These are phyloP conservation scores for Hippocampus barbouri DNA, from an alignment of 2,113 vertebrate species.

Conservation along the genomic window DNA sequence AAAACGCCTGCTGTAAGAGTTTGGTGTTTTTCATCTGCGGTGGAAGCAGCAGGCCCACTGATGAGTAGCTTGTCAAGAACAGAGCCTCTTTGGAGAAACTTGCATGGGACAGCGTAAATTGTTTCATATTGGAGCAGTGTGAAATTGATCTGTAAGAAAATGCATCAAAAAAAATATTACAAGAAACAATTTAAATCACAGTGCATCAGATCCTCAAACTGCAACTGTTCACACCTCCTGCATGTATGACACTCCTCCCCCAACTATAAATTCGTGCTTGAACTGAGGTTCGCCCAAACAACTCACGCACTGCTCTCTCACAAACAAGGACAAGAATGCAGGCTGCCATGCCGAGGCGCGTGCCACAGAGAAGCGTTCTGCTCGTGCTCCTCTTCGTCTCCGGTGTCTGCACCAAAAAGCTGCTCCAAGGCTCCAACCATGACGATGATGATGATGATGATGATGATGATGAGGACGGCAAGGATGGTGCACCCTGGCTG, in stretches of 20 bases:
- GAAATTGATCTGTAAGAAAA: not conserved
- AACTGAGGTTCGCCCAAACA: conserved; percentile 38
- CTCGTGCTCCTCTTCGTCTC: conserved; percentile 54
- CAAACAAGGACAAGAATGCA: conserved; percentile 23
- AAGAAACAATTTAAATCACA: too few species aligned
- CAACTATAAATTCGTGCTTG: conserved; percentile 26
- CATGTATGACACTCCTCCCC: conserved; percentile 50
- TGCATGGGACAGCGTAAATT: not conserved
- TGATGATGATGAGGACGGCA: conserved; percentile 53
- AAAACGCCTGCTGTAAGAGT: not conserved
- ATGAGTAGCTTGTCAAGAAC: not conserved
- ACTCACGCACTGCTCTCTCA: conserved; percentile 1
- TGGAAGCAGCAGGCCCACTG: too few species aligned
- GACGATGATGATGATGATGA: not conserved
- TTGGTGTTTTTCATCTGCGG: not conserved
- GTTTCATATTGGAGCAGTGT: too few species aligned
- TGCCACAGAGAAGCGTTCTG: conserved; percentile 54
- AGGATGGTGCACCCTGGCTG: conserved; percentile 68
- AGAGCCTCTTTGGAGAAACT: not conserved
- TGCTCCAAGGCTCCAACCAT: not conserved
- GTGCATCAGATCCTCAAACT: not conserved
- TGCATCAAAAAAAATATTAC: not conserved
- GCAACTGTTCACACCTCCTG: conserved; percentile 8
- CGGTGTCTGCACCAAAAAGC: conserved; percentile 56
- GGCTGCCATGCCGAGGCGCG: not conserved